phyloP scores from a whole-genome alignment of 2,888 invertebrate species.

The Nephrotoma guestfalica region DNA sequence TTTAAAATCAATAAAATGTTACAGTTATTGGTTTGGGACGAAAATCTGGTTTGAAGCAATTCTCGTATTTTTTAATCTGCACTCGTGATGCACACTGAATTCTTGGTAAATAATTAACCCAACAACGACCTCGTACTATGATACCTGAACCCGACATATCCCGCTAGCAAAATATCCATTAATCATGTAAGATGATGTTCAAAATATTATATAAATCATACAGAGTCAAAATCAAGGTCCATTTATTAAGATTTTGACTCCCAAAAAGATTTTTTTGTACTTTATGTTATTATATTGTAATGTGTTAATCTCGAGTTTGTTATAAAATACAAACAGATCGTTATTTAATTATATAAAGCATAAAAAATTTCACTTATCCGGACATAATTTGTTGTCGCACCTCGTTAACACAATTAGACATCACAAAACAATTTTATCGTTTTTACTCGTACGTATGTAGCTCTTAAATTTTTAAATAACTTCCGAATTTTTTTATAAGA shows the following conservation, averaged over 20 bases:
- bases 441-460: no score
- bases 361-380: neutral
- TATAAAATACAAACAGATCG: neutral
- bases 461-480: neutral
- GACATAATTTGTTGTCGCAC: neutral
- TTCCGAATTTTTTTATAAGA: neutral
- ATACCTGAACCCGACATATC: neutral
- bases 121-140: neutral
- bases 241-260: neutral
- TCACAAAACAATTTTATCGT: neutral
- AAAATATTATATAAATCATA: neutral
- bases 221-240: neutral
- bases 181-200: neutral
- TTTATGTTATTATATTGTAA: neutral
- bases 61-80: neutral
- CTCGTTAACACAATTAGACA: neutral
- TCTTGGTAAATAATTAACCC: neutral
- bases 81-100: neutral
- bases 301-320: neutral
- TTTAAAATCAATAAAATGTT: neutral
- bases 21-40: neutral
- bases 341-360: neutral
- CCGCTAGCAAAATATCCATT: neutral
- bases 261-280: neutral
- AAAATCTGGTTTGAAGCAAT: neutral